Base-by-base conservation (phyloP, 2,797 vertebrate genomes). In the Rhyacichthys aspro region DNA sequence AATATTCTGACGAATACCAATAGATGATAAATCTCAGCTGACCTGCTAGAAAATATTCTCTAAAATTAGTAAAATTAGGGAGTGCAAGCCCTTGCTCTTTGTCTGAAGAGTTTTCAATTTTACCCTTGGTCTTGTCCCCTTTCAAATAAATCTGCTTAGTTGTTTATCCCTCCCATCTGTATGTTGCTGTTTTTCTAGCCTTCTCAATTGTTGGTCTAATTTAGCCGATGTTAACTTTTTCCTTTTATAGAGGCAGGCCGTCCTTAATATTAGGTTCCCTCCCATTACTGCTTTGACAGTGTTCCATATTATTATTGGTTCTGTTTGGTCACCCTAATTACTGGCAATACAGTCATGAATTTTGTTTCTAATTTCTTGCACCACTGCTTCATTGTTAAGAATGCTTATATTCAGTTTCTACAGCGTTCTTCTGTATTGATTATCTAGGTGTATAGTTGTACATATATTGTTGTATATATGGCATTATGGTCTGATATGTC, bases 401-500 rank as follows among this genome's bases (percentile, higher is more conserved):
- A 48, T 32, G 10, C 46, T 8, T 5, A 54, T 10, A 46, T 46
- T 63, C 1, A 63, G 5, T 38, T 23, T 45, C 34, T 42, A 54
- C 12, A 44, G 1, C 28, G 59, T 52, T 7, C 44, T 9, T 1
- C 9, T 9, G 11, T 7, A 43, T 12, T 32, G 33, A 10, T 61
- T 62, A 5, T 38, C 14, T 9, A 45, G 1, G 0, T n/a, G 3
- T 1, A 61, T 11, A 19, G n/a, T n/a, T n/a, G n/a, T n/a, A n/a
- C n/a, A n/a, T n/a, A n/a, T n/a, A n/a, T n/a, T n/a, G 15, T 50
- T 11, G 50, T 8, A 8, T 50, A 11, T 14, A 53, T 33, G 6
- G 59, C 39, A 9, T 54, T 62, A 4, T 60, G 55, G 14, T 54
- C 63, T 11, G 64, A 67, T 4, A 67, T 9, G 28, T 67, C 64